Percentiles rank a stretch among this genome's conserved stretches.
Evolutionary conservation across 2,888 invertebrate species (phyloP).

Genomic region (Cacoxenus indagator): DNA sequence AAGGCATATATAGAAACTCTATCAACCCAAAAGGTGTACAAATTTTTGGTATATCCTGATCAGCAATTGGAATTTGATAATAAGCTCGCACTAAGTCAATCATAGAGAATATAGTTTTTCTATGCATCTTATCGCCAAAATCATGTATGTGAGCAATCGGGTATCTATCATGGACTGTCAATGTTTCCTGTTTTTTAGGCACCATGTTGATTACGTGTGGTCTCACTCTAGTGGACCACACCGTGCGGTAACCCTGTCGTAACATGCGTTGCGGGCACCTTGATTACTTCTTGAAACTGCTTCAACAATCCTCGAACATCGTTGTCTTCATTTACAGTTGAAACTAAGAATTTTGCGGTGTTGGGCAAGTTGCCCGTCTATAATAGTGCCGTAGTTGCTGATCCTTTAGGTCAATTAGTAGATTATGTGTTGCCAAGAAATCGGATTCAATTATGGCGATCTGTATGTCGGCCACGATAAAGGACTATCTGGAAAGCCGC

Average conservation of each 20-base stretch:
- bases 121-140: neutral
- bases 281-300: neutral
- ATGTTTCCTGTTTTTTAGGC: neutral
- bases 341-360: neutral
- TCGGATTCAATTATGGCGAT: too few species aligned
- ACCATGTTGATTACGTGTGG: too few species aligned
- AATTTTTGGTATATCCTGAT: neutral
- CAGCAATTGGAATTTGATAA: neutral
- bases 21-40: conserved; percentile 1
- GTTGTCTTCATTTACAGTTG: neutral
- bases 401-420: neutral
- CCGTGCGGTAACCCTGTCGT: neutral
- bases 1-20: conserved; percentile 11
- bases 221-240: too few species aligned
- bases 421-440: neutral
- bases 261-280: neutral
- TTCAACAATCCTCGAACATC: neutral
- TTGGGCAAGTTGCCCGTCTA: neutral
- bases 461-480: too few species aligned
- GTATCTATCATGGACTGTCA: neutral
- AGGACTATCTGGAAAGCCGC: neutral
- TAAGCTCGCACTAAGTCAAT: neutral
- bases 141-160: too few species aligned
- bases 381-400: neutral
- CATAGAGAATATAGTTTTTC: neutral